phyloP scores from a whole-genome alignment of 2,113 vertebrate species.

The Psittacara wagleri region DNA sequence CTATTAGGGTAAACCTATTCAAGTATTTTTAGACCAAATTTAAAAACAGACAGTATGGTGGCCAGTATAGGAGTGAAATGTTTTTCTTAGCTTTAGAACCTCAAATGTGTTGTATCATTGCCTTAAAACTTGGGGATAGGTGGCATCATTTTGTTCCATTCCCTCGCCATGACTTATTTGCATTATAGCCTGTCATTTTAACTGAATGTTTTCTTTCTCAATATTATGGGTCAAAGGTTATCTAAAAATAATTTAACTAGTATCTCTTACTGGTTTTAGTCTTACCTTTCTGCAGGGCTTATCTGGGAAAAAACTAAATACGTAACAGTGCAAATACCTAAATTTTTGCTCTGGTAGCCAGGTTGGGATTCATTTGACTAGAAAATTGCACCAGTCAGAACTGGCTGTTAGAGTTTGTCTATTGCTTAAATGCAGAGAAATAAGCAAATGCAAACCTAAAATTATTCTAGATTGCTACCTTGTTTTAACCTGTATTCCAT shows the following conservation, averaged over 20 bases:
- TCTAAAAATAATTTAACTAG: neutral
- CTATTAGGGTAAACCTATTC: neutral
- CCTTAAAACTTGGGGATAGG: neutral
- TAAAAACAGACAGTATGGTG: neutral
- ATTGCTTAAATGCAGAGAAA: neutral
- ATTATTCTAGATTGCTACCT: neutral
- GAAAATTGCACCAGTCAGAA: neutral
- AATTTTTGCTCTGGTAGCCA: neutral
- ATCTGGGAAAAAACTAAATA: neutral
- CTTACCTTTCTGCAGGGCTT: neutral
- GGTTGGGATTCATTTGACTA: neutral
- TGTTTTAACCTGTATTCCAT: neutral
- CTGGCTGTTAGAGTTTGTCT: neutral
- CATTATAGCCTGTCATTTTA: neutral
- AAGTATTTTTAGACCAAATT: neutral
- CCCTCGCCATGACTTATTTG: fast-evolving
- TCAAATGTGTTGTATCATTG: neutral
- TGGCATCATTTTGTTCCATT: neutral
- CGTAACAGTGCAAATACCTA: neutral
- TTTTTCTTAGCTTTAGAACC: neutral
- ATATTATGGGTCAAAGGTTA: neutral
- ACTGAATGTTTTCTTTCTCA: neutral
- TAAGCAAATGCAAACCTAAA: neutral
- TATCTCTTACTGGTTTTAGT: neutral
- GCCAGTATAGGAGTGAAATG: fast-evolving